These are phyloP conservation scores for Netelia fuscicornis DNA, from an alignment of 2,888 invertebrate species.

Conservation along the genomic window DNA sequence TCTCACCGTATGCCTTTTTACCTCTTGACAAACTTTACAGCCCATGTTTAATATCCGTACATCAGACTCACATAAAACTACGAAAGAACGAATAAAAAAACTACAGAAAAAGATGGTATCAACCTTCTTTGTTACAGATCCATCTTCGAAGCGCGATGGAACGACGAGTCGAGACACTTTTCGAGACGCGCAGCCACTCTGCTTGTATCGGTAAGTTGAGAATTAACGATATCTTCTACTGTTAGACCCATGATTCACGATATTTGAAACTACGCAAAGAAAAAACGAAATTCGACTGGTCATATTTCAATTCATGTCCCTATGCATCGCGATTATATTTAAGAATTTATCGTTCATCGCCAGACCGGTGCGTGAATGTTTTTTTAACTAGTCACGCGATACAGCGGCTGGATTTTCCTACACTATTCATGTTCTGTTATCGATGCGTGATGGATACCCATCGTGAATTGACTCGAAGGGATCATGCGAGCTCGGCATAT, in stretches of 20 bases:
- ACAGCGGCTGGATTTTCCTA: no score
- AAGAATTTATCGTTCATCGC: slow-evolving; percentile 1
- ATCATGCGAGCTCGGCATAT: not conserved
- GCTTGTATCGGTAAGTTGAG: slow-evolving; percentile 86
- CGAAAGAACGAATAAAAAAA: slow-evolving; percentile 9
- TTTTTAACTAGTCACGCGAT: not conserved
- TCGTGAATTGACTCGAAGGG: not conserved
- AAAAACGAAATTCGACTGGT: no score
- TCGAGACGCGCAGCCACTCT: slow-evolving; percentile 88
- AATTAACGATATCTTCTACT: not conserved
- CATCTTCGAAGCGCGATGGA: slow-evolving; percentile 87
- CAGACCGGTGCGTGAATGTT: not conserved
- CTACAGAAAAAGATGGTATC: not conserved
- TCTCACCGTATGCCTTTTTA: not conserved
- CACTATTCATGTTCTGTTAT: no score
- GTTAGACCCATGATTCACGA: not conserved
- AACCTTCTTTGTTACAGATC: slow-evolving; percentile 84
- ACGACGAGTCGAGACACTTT: slow-evolving; percentile 87
- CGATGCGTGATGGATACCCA: not conserved
- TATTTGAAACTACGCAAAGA: not conserved
- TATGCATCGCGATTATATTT: no score
- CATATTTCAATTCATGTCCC: not conserved
- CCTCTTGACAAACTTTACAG: slow-evolving; percentile 25
- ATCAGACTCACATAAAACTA: not conserved
- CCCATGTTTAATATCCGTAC: not conserved